Evolutionary conservation across 1,140 invertebrate species (phyloP).

Genomic region (Nephotettix cincticeps): DNA sequence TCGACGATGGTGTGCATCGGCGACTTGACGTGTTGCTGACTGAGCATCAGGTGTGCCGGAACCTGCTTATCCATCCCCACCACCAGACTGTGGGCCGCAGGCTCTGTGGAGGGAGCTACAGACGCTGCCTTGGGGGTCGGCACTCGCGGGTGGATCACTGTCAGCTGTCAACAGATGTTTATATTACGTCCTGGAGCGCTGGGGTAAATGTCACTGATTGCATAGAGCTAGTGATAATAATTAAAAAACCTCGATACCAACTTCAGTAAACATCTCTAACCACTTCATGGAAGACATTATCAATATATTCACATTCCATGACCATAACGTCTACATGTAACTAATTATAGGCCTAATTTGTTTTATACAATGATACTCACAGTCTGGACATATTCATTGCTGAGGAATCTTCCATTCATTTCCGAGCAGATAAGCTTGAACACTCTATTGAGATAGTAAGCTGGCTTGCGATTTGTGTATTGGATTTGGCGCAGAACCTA

Average conservation of each 20-base stretch:
- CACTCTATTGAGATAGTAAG: conserved; percentile 90
- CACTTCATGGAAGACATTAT: no score
- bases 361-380: conserved; percentile 58
- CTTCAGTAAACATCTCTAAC: no score
- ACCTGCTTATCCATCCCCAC: conserved; percentile 25
- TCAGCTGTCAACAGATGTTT: no score
- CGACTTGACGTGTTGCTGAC: conserved; percentile 56
- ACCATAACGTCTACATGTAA: no score
- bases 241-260: no score
- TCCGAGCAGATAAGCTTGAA: conserved; percentile 94
- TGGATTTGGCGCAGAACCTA: conserved; percentile 81
- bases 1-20: conserved; percentile 49
- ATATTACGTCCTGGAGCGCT: no score
- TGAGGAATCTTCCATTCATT: conserved; percentile 87
- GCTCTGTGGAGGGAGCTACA: conserved; percentile 15
- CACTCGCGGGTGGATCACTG: conserved; percentile 74
- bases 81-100: conserved; percentile 4
- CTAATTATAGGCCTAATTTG: no score
- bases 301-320: no score
- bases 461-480: conserved; percentile 92
- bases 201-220: no score
- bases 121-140: conserved; percentile 25
- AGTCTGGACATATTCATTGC: conserved; percentile 92
- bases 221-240: no score
- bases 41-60: conserved; percentile 61